Percentiles rank a stretch among this genome's conserved stretches.
These are phyloP conservation scores for Andrena flavipes DNA, from an alignment of 2,888 invertebrate species.

Conservation along the genomic window DNA sequence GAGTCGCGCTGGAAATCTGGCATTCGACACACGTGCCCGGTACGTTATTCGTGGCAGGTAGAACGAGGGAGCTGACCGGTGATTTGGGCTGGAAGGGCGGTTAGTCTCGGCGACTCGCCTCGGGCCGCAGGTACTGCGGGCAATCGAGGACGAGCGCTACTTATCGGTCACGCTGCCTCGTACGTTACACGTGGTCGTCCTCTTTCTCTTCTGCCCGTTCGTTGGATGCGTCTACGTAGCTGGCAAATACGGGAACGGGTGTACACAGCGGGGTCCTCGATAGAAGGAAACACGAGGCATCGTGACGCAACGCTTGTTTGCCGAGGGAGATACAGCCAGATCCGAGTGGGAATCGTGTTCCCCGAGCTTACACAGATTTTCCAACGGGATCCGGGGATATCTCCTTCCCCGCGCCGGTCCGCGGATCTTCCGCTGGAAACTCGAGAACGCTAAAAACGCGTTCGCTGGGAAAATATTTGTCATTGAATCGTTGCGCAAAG, in stretches of 20 bases:
- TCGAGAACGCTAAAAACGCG: constrained; percentile 11
- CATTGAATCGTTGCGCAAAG: no score
- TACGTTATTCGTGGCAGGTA: constrained; percentile 63
- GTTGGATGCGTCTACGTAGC: constrained; percentile 19
- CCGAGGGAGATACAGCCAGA: constrained; percentile 71
- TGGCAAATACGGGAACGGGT: constrained; percentile 54
- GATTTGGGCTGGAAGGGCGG: constrained; percentile 56
- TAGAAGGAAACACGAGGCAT: constrained; percentile 50
- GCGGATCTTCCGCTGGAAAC: not conserved
- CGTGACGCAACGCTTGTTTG: constrained; percentile 76
- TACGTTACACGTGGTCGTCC: constrained; percentile 47
- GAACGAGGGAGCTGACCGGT: constrained; percentile 54
- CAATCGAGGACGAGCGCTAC: constrained; percentile 37
- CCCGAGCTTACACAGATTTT: constrained; percentile 25
- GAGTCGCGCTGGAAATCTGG: constrained; percentile 54
- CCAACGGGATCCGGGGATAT: constrained; percentile 8
- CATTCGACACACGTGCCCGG: constrained; percentile 60
- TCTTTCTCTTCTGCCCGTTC: constrained; percentile 46
- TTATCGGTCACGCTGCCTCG: constrained; percentile 59
- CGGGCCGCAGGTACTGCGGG: constrained; percentile 22
- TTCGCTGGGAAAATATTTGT: not conserved
- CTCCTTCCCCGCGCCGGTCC: not conserved
- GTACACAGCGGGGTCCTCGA: constrained; percentile 41
- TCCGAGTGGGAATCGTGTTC: constrained; percentile 37
- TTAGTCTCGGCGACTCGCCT: constrained; percentile 32